Evolutionary conservation across 2,113 vertebrate species (phyloP), one percentile per base, ranked within the genome.

Genomic region (Polyodon spathula): DNA sequence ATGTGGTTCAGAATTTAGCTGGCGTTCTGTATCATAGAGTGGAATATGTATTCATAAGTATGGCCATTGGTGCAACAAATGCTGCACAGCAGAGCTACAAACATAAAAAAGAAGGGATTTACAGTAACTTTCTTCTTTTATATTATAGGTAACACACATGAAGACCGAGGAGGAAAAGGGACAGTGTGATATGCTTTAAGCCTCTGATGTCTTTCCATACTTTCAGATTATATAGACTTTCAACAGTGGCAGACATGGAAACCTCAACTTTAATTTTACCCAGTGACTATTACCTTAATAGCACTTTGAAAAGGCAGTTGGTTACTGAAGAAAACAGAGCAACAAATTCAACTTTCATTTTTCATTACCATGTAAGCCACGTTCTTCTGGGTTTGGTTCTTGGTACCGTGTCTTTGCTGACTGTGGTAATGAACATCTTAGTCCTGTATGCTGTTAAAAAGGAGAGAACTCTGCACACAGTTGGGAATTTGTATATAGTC

Each of bases 401-500:
- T 56, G 89, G 92, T 3, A 76, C 81, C 38, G 78, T 97, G 37
- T 94, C 90, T 3, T 71, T 97, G 44, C 64, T 82, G 70, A 98
- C 95, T 1, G 68, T 95, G 9, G 69, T 88, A 40, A 94, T 98
- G 89, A 98, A 98, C 71, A 73, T 96, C 60, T 76, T 98, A 7
- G 94, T 97, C 9, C 82, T 97, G 3, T 91, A 81, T 0, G 93
- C 94, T 0, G 88, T 97, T 37, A 92, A 75, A 67, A 88, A 15
- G 0, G 95, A 98, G 69, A 88, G 88, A 63, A 97, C 89, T 67
- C 80, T 98, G 39, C 94, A 97, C 68, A 97, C 93, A 0, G 95
- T 97, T 17, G 92, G 95, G 2, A 98, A 98, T 66, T 76, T 98
- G 2, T 95, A 98, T 78, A 97, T 97, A 4, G 81, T 97, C 41